Conservation (phyloP, 2,797 vertebrate genomes). For the Leucoraja ocellata region DNA sequence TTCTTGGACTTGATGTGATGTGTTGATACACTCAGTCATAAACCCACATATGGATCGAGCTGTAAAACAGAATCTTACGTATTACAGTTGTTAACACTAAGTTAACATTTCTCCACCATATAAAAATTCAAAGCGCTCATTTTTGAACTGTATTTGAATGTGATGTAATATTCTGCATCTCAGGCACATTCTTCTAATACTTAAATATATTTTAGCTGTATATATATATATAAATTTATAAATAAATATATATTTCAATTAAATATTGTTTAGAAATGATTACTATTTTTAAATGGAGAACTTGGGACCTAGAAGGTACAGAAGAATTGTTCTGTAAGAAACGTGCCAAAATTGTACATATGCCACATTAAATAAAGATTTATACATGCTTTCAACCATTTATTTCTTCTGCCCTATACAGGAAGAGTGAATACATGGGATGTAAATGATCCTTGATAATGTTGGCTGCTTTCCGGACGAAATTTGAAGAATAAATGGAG, state of each 20-base stretch:
- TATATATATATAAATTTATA: too few relatives aligned
- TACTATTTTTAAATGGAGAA: neutral
- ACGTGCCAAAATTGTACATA: neutral
- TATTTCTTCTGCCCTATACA: too few relatives aligned
- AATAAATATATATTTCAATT: too few relatives aligned
- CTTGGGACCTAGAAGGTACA: neutral
- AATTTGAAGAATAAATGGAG: too few relatives aligned
- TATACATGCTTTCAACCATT: too few relatives aligned
- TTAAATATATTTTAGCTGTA: neutral
- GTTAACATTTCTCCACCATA: conserved; percentile 31
- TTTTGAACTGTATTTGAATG: conserved; percentile 17
- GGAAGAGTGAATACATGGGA: too few relatives aligned
- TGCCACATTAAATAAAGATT: neutral
- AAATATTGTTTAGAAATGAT: too few relatives aligned
- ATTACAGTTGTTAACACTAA: conserved; percentile 22
- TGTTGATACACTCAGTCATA: conserved; percentile 33
- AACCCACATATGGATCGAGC: conserved; percentile 18
- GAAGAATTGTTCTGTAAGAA: neutral
- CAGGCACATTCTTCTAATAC: neutral
- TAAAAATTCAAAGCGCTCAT: conserved; percentile 17
- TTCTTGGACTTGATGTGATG: neutral
- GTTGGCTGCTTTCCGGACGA: too few relatives aligned
- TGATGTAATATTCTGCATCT: neutral
- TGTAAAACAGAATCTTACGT: neutral
- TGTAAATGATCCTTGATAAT: too few relatives aligned